phyloP scores from a whole-genome alignment of 2,113 vertebrate genomes.

The Scophthalmus maximus region DNA sequence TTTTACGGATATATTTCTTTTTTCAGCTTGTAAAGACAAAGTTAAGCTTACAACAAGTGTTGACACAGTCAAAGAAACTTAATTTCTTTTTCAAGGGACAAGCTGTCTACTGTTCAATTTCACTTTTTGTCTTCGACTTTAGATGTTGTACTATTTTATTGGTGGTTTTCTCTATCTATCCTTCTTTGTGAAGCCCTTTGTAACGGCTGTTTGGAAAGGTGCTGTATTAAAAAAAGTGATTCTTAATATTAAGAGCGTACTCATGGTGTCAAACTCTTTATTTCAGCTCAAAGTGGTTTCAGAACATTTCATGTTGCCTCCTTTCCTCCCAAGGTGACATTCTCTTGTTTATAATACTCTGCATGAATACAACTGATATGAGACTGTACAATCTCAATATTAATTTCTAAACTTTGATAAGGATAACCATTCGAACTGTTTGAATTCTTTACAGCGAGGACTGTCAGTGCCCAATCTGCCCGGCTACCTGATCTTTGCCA shows the following conservation, averaged over 20 bases:
- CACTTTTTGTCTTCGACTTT: neutral
- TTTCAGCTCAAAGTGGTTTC: too few species aligned
- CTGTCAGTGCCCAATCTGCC: slow-evolving; percentile 23
- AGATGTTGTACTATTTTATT: neutral
- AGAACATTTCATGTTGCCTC: neutral
- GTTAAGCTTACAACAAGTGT: neutral
- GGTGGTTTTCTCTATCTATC: neutral
- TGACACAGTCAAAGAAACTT: neutral
- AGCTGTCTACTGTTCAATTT: neutral
- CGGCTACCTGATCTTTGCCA: slow-evolving; percentile 35
- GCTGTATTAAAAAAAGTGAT: too few species aligned
- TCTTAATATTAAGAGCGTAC: too few species aligned
- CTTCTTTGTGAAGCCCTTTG: neutral
- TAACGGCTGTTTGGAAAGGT: too few species aligned
- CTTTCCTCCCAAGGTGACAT: neutral
- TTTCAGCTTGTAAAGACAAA: neutral
- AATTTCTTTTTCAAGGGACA: neutral
- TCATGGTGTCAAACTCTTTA: too few species aligned
- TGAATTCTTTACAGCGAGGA: slow-evolving; percentile 25
- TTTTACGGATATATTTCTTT: neutral
- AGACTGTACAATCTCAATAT: neutral
- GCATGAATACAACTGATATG: neutral
- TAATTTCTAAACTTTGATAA: neutral
- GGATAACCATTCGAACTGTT: neutral
- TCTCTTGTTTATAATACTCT: neutral